Evolutionary conservation across 2,797 vertebrate genomes (phyloP), one percentile per base, ranked within the genome.

Genomic region (Chelmon rostratus): DNA sequence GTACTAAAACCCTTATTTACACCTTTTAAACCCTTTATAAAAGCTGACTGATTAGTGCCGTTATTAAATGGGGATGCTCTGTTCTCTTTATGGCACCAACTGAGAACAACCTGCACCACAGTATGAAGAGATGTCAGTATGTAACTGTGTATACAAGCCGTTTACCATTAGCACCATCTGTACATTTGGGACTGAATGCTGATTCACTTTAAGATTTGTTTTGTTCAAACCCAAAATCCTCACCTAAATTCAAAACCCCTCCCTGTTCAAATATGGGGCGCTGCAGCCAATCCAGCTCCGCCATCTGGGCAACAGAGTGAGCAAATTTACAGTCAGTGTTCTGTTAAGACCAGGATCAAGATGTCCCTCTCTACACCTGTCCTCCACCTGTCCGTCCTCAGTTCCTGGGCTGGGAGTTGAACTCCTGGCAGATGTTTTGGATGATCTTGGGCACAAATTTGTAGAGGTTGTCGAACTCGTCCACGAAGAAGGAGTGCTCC

Each of bases 401-500:
- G 94, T 99, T 99, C 83, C 97, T 95, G 56, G 98, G 98, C 92
- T 97, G 98, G 15, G 97, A 97, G 92, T 99, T 99, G 93, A 99
- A 99, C 90, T 99, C 98, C 81, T 96, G 96, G 91, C 98, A 99
- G 92, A 99, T 99, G 92, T 99, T 99, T 94, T 96, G 92, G 86
- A 99, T 96, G 86, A 99, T 97, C 88, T 94, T 97, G 62, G 97
- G 90, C 25, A 99, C 98, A 3, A 94, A 95, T 78, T 92, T 96
- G 93, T 98, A 96, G 65, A 99, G 97, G 91, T 95, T 95, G 93
- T 99, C 98, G 62, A 99, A 99, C 88, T 99, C 98, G 6, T 99
- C 98, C 84, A 99, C 98, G 0, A 99, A 99, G 95, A 99, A 99
- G 76, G 97, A 97, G 88, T 99, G 98, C 18, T 99, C 97, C 74